Conservation (phyloP, 2,113 vertebrate species). For the Carlito syrichta region DNA sequence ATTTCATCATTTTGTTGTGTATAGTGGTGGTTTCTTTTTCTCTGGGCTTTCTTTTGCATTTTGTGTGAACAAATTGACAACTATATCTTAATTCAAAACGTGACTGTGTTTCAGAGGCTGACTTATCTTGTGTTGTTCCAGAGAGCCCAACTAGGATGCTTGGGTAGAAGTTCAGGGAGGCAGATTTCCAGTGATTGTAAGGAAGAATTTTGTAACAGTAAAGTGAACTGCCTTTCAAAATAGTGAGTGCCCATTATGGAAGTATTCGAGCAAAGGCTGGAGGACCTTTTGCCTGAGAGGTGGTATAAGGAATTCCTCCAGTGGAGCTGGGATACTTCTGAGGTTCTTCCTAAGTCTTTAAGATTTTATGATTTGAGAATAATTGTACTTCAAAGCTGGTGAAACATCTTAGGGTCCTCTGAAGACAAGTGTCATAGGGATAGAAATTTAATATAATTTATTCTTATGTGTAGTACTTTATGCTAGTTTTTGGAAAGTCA, state of each 20-base stretch:
- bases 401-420: constrained; percentile 32
- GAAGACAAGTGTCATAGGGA: neutral
- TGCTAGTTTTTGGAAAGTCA: constrained; percentile 41
- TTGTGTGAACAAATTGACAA: constrained; percentile 13
- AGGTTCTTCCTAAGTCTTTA: neutral
- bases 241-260: neutral
- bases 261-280: constrained; percentile 31
- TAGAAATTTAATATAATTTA: constrained; percentile 43
- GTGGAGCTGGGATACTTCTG: neutral
- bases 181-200: constrained; percentile 15
- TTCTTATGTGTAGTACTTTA: constrained; percentile 30
- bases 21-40: neutral
- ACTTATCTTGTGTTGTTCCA: neutral
- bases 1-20: constrained; percentile 40
- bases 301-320: neutral
- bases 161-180: constrained; percentile 25
- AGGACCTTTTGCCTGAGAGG: neutral
- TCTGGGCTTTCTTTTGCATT: neutral
- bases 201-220: constrained; percentile 19
- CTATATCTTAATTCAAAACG: neutral
- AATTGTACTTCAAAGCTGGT: constrained; percentile 29
- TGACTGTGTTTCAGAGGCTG: constrained; percentile 31
- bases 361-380: constrained; percentile 49
- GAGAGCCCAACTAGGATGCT: neutral
- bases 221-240: constrained; percentile 23